phyloP scores from a whole-genome alignment of 2,113 vertebrate genomes.

The Bubalus kerabau region DNA sequence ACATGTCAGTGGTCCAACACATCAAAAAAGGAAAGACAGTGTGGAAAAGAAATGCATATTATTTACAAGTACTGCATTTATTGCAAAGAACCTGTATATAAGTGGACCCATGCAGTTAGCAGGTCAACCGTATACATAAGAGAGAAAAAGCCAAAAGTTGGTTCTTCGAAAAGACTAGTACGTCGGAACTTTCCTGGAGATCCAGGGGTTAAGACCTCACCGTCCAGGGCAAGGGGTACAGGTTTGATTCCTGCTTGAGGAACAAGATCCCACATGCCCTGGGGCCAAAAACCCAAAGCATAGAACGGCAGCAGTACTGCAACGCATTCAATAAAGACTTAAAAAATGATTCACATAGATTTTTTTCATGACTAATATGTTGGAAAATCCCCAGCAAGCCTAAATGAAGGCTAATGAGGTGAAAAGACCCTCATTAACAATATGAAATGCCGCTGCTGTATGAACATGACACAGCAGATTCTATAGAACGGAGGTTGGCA shows the following conservation, averaged over 20 bases:
- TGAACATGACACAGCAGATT: accelerated
- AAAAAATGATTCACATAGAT: not conserved
- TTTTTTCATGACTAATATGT: not conserved
- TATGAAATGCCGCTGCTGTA: accelerated
- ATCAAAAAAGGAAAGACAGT: not conserved
- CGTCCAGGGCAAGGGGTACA: not conserved
- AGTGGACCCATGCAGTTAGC: not conserved
- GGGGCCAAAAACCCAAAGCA: not conserved
- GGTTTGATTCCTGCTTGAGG: not conserved
- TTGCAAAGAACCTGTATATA: not conserved
- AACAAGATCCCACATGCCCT: not conserved
- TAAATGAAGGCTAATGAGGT: not conserved
- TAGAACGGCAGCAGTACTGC: not conserved
- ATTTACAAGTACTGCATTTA: not conserved
- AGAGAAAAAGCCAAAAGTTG: not conserved
- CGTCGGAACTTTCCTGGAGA: not conserved
- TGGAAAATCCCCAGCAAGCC: not conserved
- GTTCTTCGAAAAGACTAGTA: not conserved
- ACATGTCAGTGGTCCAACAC: not conserved
- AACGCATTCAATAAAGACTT: not conserved
- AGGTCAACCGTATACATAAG: not conserved
- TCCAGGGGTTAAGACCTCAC: not conserved
- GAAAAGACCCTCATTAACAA: not conserved
- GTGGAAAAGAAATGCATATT: not conserved
- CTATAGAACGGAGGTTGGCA: accelerated